Conservation (phyloP, 2,888 invertebrate species). For the Iphiclides podalirius region DNA sequence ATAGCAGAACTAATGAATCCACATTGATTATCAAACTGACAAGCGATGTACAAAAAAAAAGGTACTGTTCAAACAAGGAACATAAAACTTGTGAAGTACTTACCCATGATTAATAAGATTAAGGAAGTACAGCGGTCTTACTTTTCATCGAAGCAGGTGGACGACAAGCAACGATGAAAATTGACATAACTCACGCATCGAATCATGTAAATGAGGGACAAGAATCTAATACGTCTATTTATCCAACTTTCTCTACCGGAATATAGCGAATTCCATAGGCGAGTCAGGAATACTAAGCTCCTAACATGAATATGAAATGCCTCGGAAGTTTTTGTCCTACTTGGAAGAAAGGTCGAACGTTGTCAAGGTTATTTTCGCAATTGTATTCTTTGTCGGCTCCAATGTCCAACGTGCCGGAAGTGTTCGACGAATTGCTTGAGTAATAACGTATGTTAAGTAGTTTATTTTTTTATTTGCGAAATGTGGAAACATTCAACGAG, state of each 20-base stretch:
- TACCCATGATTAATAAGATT: neutral
- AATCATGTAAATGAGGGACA: slow-evolving; percentile 13
- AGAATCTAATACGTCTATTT: slow-evolving; percentile 8
- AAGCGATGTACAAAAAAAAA: no score
- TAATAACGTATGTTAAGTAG: slow-evolving; percentile 5
- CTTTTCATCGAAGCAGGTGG: neutral
- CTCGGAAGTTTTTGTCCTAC: slow-evolving; percentile 16
- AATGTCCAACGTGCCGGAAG: slow-evolving; percentile 15
- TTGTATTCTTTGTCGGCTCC: slow-evolving; percentile 14
- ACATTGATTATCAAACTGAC: no score
- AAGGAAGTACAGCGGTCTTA: neutral
- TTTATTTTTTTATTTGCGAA: neutral
- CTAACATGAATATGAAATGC: neutral
- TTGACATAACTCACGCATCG: slow-evolving; percentile 8
- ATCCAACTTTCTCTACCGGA: slow-evolving; percentile 20
- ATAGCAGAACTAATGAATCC: no score
- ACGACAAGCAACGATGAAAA: slow-evolving; percentile 6
- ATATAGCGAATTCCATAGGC: slow-evolving; percentile 13
- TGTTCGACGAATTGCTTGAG: slow-evolving; percentile 1
- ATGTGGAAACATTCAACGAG: no score
- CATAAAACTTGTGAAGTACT: no score
- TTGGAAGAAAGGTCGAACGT: slow-evolving; percentile 17
- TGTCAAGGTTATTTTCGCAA: slow-evolving; percentile 21
- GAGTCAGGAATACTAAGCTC: slow-evolving; percentile 19
- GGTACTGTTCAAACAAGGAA: no score